Base-by-base conservation (phyloP, 2,113 vertebrate species). In the Passer domesticus region DNA sequence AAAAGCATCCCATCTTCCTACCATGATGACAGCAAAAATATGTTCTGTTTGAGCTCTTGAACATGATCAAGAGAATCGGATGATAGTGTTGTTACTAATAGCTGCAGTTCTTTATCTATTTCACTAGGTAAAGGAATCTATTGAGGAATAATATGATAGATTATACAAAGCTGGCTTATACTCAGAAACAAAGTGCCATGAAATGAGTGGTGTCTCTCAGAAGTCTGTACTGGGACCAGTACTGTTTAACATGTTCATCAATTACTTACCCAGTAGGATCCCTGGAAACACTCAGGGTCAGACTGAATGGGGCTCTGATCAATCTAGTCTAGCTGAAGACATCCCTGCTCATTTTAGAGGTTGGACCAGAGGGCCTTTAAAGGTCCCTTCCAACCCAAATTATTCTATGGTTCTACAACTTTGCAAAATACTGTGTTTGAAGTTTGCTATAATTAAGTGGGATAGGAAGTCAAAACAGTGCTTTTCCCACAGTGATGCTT, bases 1-100 rank as follows among this genome's bases (percentile, higher is more conserved):
- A 83, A 96, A 96, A 91, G 50, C 58, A 33, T 64, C 68, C 33
- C 44, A 73, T 76, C 41, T 81, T 90, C 76, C 95, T 87, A 73
- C 66, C 75, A 95, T 66, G 69, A 92, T 25, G 89, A 64, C 69
- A 92, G 60, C 21, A 37, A 84, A 77, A 79, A 64, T 85, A 56
- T 9, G 10, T 63, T 53, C 56, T 67, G 8, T 9, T 66, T 20
- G 25, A 58, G 59, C 17, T 74, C 31, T 17, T 69, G 49, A 77
- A 81, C 49, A 27, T 27, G 24, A 85, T 66, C 56, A 78, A 64
- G 63, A 83, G n/a, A 67, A 82, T 55, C 22, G 47, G 56, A 52
- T 23, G 8, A 59, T 56, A 78, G 55, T n/a, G 25, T 41, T 81
- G 31, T 58, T 58, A 53, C 13, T 47, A 69, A 33, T n/a, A 83